Percentiles rank a stretch among this genome's conserved stretches.
Conservation (phyloP, 2,797 vertebrate genomes). For the Diglossa cyanea region DNA sequence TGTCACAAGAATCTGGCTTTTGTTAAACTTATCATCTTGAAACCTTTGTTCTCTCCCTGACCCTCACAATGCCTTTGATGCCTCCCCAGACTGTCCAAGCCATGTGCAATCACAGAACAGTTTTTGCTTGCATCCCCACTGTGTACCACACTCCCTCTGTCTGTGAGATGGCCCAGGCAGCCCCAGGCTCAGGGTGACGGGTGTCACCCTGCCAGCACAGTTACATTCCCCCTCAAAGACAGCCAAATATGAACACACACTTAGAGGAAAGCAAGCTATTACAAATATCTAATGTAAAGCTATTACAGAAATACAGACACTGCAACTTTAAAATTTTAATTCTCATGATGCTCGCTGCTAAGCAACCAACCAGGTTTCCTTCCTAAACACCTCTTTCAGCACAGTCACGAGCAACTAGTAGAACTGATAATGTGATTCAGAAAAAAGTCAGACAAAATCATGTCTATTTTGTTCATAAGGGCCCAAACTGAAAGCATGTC, state of each 20-base stretch:
- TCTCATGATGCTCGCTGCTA: slow-evolving; percentile 82
- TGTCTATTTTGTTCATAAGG: not conserved
- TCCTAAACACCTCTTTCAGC: slow-evolving; percentile 88
- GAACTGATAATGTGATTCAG: slow-evolving; percentile 78
- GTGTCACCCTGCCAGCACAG: not conserved
- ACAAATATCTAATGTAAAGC: not conserved
- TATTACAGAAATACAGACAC: not conserved
- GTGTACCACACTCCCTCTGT: not conserved
- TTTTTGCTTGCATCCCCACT: not conserved
- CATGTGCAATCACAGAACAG: not conserved
- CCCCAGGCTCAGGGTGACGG: not conserved
- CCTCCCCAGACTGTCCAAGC: not conserved
- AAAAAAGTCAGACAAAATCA: slow-evolving; percentile 14
- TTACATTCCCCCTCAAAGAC: not conserved
- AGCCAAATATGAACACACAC: not conserved
- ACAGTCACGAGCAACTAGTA: slow-evolving; percentile 89
- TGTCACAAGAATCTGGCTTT: not conserved
- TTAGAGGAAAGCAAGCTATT: not conserved
- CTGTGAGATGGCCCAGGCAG: not conserved
- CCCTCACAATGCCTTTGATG: not conserved
- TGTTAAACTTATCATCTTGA: not conserved
- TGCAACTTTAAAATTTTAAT: slow-evolving; percentile 80
- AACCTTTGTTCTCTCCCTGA: not conserved
- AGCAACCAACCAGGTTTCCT: slow-evolving; percentile 85
- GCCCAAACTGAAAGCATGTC: not conserved